Evolutionary conservation across 1,140 invertebrate species (phyloP), one percentile per base, ranked within the genome.

Genomic region (Polypedilum vanderplanki): DNA sequence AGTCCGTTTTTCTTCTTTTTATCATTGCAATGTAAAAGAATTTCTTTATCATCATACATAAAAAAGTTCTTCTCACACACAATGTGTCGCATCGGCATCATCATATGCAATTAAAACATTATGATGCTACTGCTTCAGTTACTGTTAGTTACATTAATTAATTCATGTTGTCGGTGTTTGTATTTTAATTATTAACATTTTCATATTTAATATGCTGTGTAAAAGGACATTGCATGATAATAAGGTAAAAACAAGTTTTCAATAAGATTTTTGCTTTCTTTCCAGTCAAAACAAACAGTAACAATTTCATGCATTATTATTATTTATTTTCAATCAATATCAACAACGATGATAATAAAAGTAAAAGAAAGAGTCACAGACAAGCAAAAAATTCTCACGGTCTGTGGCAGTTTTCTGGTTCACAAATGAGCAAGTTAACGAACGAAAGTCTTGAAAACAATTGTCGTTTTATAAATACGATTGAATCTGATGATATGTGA

Each of bases 91-190:
- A 57, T 57, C 46, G 46, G 46, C n/a, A 57, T 57, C 46, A 12
- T 57, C 46, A 57, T 70, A 18, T 22, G 20, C 65, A 70, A 70
- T 70, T 70, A 70, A 70, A 70, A 70, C 65, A 70, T 67, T 67
- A 67, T 70, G 65, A 8, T 70, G 65, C 18, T 5, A 5, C 24
- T 33, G 24, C 24, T 33, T 33, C 5, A 70, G 18, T 70, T 70
- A 18, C n/a, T 70, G 17, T 70, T 57, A n/a, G 4, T 15, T 20
- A 17, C 65, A 70, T n/a, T 70, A 20, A 20, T 70, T 70, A 70
- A 70, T 70, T 7, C 65, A 33, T 33, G 5, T 70, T 70, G 17
- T 70, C 20, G 65, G 46, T 57, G 46, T 57, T 57, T 57, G n/a
- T 57, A 57, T 57, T 57, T 57, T 57, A 57, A 57, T 57, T 57